Percentiles rank a stretch among this genome's conserved stretches.
Evolutionary conservation across 2,797 vertebrate genomes (phyloP).

Genomic region (Acanthurus tractus): DNA sequence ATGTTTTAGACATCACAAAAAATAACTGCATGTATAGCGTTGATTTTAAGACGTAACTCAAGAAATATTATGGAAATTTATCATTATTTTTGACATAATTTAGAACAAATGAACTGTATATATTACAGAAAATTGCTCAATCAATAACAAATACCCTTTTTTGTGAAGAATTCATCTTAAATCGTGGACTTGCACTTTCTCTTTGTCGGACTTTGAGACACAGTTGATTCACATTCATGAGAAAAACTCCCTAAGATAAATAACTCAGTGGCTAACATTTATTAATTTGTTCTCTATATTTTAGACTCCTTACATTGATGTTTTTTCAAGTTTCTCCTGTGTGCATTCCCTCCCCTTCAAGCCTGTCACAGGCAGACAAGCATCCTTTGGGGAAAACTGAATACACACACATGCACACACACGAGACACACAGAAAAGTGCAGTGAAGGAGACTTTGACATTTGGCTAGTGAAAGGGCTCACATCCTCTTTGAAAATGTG

Average conservation of each 20-base stretch:
- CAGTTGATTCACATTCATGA: conserved; percentile 27
- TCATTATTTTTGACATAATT: not conserved
- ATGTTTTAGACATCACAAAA: too few relatives aligned
- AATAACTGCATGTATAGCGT: too few relatives aligned
- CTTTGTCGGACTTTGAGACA: not conserved
- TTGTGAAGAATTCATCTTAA: not conserved
- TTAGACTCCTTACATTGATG: conserved; percentile 58
- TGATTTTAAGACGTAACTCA: not conserved
- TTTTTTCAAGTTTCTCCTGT: conserved; percentile 57
- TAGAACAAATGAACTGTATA: not conserved
- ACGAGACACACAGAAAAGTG: conserved; percentile 44
- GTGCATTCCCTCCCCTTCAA: conserved; percentile 55
- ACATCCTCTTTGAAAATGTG: conserved; percentile 56
- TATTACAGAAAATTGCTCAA: not conserved
- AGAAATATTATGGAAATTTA: not conserved
- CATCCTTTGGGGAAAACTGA: conserved; percentile 63
- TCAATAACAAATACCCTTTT: not conserved
- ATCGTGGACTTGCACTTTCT: conserved; percentile 5
- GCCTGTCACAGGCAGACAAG: conserved; percentile 68
- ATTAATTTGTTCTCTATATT: conserved; percentile 40
- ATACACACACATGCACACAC: conserved; percentile 41
- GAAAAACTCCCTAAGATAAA: conserved; percentile 19
- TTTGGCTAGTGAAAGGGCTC: conserved; percentile 62
- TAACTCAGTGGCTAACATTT: conserved; percentile 20
- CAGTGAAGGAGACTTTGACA: conserved; percentile 71